phyloP scores from a whole-genome alignment of 1,140 invertebrate species.

The Drosophila guanche region DNA sequence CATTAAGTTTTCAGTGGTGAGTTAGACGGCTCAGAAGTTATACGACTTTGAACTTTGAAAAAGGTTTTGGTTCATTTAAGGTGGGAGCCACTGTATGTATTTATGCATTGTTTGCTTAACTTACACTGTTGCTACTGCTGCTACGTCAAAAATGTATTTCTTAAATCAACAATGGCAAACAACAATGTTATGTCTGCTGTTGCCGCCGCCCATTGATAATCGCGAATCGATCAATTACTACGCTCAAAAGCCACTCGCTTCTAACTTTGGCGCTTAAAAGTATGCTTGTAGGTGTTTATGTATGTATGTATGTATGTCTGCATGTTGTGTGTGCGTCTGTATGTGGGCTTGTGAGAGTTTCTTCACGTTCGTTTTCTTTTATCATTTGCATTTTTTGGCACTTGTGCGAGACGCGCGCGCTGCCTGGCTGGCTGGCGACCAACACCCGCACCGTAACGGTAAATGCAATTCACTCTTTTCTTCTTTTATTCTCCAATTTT shows the following conservation, averaged over 20 bases:
- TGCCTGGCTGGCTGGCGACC: constrained; percentile 2
- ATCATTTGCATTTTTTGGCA: constrained; percentile 46
- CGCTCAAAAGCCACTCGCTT: constrained; percentile 42
- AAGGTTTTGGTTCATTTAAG: no score
- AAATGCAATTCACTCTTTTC: constrained; percentile 54
- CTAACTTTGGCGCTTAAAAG: constrained; percentile 67
- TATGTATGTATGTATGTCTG: constrained; percentile 22
- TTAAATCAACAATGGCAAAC: neutral
- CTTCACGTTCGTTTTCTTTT: constrained; percentile 1
- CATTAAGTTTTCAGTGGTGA: no score
- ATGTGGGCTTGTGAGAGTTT: constrained; percentile 3
- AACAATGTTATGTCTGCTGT: constrained; percentile 10
- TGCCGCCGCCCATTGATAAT: constrained; percentile 11
- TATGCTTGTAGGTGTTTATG: constrained; percentile 42
- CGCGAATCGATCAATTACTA: constrained; percentile 14
- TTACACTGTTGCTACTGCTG: constrained; percentile 51
- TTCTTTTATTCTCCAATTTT: neutral
- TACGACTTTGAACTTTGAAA: no score
- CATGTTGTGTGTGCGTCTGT: constrained; percentile 28
- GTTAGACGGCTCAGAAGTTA: no score
- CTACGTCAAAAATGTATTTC: constrained; percentile 15
- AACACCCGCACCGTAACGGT: constrained; percentile 35
- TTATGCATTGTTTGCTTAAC: constrained; percentile 42
- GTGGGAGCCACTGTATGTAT: neutral
- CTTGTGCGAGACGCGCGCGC: constrained; percentile 45